Evolutionary conservation across 1,140 invertebrate genomes (phyloP), one percentile per base, ranked within the genome.

Genomic region (Pollicipes pollicipes): DNA sequence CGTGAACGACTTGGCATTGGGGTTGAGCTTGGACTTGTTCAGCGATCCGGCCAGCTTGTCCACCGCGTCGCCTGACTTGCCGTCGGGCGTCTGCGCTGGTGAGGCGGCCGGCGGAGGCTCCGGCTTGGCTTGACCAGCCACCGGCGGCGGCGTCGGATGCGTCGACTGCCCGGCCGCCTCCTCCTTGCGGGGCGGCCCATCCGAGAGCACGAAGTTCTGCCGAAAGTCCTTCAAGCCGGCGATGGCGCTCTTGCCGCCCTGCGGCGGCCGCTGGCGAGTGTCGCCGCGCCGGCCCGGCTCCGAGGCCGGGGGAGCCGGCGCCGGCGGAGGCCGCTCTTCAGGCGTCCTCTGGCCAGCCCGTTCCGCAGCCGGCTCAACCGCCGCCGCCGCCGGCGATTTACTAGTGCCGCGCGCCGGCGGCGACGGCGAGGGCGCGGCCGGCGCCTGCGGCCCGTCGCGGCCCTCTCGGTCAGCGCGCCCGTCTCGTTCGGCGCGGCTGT

Each of bases 1-100:
- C 45, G 30, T 37, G 81, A 92, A 93, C 81, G 91, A 90, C 80
- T 93, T 93, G 28, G 90, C 90, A 78, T 93, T 88, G 35, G 90
- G 90, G 84, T 93, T 93, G 37, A 93, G 82, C 0, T 85, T 91
- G 28, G 88, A 91, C 77, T 89, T 89, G 31, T n/a, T n/a, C n/a
- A 87, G 80, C 29, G 85, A 83, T 68, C 80, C 82, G 8, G 84
- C 82, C 64, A 84, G 82, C 75, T 87, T 88, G 31, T 88, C 86
- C 21, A 83, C 76, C 30, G 75, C 73, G 16, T 76, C 75, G 4
- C 72, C 74, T 29, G 66, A 69, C 32, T 75, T 75, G 69, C 66
- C 72, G 72, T 45, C 30, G 71, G 30, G 69, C 73, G 29, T 27
- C 68, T 71, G 64, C 72, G 37, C 71, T 63, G 10, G 45, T n/a